These are phyloP conservation scores for Tachina grossa DNA, from an alignment of 2,888 invertebrate species.

Conservation along the genomic window DNA sequence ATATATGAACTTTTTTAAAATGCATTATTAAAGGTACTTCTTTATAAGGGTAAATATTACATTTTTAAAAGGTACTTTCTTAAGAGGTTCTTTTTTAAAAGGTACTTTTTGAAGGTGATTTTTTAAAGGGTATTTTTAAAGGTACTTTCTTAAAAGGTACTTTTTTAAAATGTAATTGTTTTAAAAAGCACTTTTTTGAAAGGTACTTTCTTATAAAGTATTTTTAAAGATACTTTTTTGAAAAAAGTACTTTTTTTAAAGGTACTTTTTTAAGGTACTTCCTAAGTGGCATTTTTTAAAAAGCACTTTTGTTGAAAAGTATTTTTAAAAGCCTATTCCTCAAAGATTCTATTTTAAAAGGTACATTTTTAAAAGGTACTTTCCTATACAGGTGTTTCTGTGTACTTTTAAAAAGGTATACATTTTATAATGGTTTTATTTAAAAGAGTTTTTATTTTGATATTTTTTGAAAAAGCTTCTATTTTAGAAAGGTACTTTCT, in stretches of 20 bases:
- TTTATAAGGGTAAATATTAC: neutral
- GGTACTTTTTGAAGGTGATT: too few relatives aligned
- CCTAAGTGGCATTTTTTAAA: neutral
- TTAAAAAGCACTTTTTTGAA: neutral
- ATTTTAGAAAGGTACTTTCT: too few relatives aligned
- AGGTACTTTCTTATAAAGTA: neutral
- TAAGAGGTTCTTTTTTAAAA: neutral
- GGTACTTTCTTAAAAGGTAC: neutral
- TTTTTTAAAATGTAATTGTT: neutral
- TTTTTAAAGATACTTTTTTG: neutral
- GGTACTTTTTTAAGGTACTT: too few relatives aligned
- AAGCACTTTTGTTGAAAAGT: neutral
- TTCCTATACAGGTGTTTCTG: too few relatives aligned
- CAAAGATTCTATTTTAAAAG: neutral
- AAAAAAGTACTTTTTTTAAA: neutral
- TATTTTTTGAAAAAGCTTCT: too few relatives aligned
- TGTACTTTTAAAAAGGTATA: too few relatives aligned
- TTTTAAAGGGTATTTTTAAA: neutral
- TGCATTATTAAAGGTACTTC: too few relatives aligned
- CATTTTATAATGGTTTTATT: too few relatives aligned
- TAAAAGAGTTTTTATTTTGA: too few relatives aligned
- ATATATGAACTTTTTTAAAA: neutral
- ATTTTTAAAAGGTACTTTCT: neutral
- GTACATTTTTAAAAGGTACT: neutral
- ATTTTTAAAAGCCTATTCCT: neutral